Conservation (phyloP, 2,888 invertebrate species). For the Oligia latruncula region DNA sequence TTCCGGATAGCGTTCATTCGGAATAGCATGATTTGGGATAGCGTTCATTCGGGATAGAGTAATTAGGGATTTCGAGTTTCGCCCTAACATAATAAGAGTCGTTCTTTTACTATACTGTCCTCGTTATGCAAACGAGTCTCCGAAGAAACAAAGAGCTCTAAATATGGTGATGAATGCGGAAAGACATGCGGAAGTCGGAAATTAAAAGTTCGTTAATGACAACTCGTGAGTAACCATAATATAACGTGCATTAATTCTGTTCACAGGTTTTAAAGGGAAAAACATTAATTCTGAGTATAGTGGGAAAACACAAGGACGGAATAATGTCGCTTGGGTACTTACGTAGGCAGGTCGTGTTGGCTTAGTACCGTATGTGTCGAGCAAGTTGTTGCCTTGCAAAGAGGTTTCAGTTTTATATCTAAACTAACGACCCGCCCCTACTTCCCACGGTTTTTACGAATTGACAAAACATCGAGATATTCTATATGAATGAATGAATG, state of each 20-base stretch:
- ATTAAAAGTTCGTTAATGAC: conserved; percentile 53
- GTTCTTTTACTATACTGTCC: neutral
- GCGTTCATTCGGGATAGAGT: no score
- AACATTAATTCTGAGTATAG: conserved; percentile 25
- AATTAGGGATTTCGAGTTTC: neutral
- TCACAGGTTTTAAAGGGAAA: conserved; percentile 36
- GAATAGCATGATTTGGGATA: no score
- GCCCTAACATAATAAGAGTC: neutral
- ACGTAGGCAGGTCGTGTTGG: conserved; percentile 11
- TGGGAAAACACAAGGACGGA: conserved; percentile 30
- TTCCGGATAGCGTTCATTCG: neutral
- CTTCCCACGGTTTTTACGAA: neutral
- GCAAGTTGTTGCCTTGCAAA: conserved; percentile 15
- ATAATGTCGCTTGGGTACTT: conserved; percentile 21
- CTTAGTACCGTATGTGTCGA: neutral
- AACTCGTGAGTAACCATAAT: conserved; percentile 45
- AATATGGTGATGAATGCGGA: conserved; percentile 59
- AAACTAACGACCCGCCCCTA: neutral
- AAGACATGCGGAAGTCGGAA: conserved; percentile 52
- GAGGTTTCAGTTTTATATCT: neutral
- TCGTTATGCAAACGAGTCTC: conserved; percentile 34
- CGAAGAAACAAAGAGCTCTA: conserved; percentile 45
- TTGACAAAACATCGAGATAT: neutral
- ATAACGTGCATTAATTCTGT: conserved; percentile 37
- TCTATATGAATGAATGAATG: no score